Conservation (phyloP, 2,113 vertebrate species). For the Hippopotamus amphibius region DNA sequence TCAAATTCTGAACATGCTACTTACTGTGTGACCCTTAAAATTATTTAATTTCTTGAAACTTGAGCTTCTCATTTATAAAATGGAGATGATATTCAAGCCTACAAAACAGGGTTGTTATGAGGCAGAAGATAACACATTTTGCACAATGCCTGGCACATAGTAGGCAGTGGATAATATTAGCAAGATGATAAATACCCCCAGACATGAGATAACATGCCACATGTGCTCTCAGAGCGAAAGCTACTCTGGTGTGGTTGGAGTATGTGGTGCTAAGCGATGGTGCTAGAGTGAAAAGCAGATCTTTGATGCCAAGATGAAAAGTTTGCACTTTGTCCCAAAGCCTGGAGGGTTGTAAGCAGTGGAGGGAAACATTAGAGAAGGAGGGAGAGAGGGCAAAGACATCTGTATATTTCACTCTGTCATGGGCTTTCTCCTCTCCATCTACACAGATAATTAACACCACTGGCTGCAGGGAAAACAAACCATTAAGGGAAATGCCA, state of each 20-base stretch:
- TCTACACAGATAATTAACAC: slow-evolving; percentile 10
- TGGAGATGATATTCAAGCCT: background rate
- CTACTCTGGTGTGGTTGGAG: background rate
- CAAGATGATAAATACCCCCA: background rate
- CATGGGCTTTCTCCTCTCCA: background rate
- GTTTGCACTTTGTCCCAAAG: background rate
- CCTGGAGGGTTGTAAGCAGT: background rate
- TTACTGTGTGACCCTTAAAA: background rate
- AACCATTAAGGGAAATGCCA: background rate
- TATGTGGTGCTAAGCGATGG: background rate
- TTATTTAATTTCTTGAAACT: background rate
- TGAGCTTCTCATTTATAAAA: background rate
- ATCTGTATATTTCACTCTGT: background rate
- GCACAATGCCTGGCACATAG: background rate
- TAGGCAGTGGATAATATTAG: background rate
- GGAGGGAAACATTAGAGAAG: background rate
- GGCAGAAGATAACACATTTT: background rate
- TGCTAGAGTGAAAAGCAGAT: background rate
- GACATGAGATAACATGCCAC: background rate
- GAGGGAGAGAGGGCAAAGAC: background rate
- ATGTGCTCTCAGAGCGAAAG: background rate
- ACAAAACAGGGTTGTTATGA: background rate
- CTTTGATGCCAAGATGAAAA: background rate
- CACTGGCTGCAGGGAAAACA: background rate
- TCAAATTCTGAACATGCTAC: background rate